Conservation (phyloP, 92 coral and sea anemone species). For the Siderastrea radians region DNA sequence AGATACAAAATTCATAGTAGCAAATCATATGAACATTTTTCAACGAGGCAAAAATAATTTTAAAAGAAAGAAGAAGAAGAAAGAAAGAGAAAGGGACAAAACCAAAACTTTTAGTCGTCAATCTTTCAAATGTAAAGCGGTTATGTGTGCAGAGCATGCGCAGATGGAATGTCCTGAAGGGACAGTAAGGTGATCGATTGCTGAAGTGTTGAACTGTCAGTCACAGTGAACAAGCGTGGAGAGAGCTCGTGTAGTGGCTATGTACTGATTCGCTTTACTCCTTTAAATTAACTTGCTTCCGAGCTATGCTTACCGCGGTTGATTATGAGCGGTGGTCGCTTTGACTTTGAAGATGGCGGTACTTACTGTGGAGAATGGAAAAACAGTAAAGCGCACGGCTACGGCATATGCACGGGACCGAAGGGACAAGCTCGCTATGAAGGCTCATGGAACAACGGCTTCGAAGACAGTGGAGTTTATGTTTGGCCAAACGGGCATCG, state of each 20-base stretch:
- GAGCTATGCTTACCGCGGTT: conserved; percentile 86
- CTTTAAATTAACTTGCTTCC: conserved; percentile 38
- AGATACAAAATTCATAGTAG: too few species aligned
- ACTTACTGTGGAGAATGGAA: conserved; percentile 95
- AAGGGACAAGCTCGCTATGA: conserved; percentile 96
- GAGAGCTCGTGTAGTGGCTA: background rate
- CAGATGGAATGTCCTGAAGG: background rate
- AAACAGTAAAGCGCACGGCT: conserved; percentile 93
- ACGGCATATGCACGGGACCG: conserved; percentile 94
- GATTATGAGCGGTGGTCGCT: conserved; percentile 95
- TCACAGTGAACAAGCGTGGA: conserved; percentile 18
- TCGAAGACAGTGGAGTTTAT: conserved; percentile 90
- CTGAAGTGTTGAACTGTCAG: conserved; percentile 21
- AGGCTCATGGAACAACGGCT: conserved; percentile 92
- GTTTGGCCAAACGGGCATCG: conserved; percentile 96
- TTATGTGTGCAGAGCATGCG: conserved; percentile 24
- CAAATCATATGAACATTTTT: too few species aligned
- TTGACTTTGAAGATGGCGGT: conserved; percentile 98
- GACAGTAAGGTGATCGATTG: conserved; percentile 13
- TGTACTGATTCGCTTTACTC: conserved; percentile 25
- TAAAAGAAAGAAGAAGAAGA: too few species aligned
- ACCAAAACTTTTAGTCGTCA: too few species aligned
- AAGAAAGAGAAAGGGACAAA: too few species aligned
- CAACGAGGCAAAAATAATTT: too few species aligned
- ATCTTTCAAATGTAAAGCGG: background rate